Evolutionary conservation across 2,888 invertebrate species (phyloP).

Genomic region (Gonocerus acuteangulatus): DNA sequence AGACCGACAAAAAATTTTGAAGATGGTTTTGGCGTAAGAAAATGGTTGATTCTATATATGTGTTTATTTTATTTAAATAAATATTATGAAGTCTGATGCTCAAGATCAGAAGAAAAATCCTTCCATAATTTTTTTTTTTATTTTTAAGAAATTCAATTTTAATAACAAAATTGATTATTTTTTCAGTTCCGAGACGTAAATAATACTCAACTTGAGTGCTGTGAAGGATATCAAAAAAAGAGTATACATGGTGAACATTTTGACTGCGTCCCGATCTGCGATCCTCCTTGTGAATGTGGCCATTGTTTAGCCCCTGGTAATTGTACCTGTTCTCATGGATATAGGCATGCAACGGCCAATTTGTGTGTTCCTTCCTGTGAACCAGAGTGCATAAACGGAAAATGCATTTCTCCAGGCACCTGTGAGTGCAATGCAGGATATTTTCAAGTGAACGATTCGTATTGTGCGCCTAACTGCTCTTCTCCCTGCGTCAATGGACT

Average conservation of each 20-base stretch:
- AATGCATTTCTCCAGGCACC: constrained; percentile 20
- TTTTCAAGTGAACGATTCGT: neutral
- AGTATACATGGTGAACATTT: neutral
- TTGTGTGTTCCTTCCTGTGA: constrained; percentile 24
- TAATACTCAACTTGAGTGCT: constrained; percentile 1
- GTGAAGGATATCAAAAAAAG: constrained; percentile 1
- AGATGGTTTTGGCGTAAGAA: no score
- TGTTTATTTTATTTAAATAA: no score
- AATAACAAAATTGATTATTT: no score
- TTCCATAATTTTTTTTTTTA: no score
- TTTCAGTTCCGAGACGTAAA: neutral
- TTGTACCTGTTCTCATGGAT: constrained; percentile 26
- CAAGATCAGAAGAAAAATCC: no score
- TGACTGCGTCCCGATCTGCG: constrained; percentile 24
- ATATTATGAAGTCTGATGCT: no score
- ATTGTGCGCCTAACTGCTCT: constrained; percentile 28
- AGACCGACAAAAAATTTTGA: no score
- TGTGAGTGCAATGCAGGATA: constrained; percentile 26
- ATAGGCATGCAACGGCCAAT: neutral
- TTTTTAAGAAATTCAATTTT: no score
- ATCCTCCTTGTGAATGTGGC: constrained; percentile 11
- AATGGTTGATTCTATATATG: no score
- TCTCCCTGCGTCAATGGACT: constrained; percentile 27
- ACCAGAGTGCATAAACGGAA: constrained; percentile 7
- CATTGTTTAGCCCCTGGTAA: constrained; percentile 21